Percentiles rank a stretch among this genome's conserved stretches.
phyloP scores from a whole-genome alignment of 2,113 vertebrate genomes.

The Festucalex cinctus region DNA sequence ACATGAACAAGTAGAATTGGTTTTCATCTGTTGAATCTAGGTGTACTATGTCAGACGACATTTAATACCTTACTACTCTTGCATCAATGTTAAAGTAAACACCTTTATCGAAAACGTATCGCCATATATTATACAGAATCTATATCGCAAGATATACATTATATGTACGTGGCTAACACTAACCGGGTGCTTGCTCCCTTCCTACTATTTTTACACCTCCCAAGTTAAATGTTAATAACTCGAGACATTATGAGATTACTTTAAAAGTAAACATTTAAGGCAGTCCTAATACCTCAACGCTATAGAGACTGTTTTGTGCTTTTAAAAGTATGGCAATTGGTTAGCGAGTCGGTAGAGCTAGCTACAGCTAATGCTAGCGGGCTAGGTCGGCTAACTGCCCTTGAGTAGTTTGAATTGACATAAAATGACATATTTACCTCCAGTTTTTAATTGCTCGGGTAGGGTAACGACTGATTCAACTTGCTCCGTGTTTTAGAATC shows the following conservation, averaged over 20 bases:
- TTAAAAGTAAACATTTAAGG: neutral
- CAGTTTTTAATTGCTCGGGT: neutral
- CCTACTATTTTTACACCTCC: neutral
- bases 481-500: neutral
- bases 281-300: neutral
- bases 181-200: neutral
- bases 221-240: neutral
- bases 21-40: neutral
- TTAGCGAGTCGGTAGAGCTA: slow-evolving; percentile 18
- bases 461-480: neutral
- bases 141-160: too few relatives aligned
- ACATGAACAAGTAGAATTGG: neutral
- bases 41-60: neutral
- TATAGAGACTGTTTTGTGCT: neutral
- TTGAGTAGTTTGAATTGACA: neutral
- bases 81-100: too few relatives aligned
- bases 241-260: neutral
- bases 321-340: neutral
- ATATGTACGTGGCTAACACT: neutral
- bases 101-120: too few relatives aligned
- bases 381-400: neutral
- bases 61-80: too few relatives aligned
- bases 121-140: too few relatives aligned
- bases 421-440: slow-evolving; percentile 45
- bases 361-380: slow-evolving; percentile 2